Evolutionary conservation across 2,797 vertebrate species (phyloP).

Genomic region (Heliangelus exortis): DNA sequence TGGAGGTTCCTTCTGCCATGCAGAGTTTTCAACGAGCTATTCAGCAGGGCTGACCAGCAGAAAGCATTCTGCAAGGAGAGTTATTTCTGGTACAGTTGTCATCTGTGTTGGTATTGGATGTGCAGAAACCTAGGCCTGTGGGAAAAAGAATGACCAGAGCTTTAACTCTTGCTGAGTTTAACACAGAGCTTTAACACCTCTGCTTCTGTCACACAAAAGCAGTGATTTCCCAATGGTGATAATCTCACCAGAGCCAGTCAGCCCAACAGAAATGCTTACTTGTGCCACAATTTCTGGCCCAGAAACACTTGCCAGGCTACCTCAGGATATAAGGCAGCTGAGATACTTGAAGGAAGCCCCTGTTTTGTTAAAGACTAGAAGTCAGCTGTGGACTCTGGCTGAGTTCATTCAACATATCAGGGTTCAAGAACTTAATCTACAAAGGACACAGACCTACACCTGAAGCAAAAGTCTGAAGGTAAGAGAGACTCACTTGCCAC

Average conservation of each 20-base stretch:
- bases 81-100: background rate
- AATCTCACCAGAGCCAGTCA: background rate
- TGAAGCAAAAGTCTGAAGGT: background rate
- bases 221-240: background rate
- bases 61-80: background rate
- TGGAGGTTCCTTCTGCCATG: background rate
- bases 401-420: background rate
- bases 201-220: background rate
- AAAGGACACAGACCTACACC: background rate
- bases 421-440: background rate
- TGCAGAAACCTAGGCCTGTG: slow-evolving; percentile 84
- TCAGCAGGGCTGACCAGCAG: background rate
- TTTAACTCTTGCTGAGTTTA: background rate
- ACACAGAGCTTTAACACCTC: too few species aligned
- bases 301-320: background rate
- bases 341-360: background rate
- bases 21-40: background rate
- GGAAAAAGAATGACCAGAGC: slow-evolving; percentile 7
- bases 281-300: background rate
- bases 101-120: slow-evolving; percentile 58
- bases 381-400: background rate
- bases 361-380: background rate
- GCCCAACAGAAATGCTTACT: background rate
- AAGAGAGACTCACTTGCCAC: slow-evolving; percentile 81
- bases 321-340: background rate